Conservation (phyloP, 2,113 vertebrate genomes). For the Candoia aspera region DNA sequence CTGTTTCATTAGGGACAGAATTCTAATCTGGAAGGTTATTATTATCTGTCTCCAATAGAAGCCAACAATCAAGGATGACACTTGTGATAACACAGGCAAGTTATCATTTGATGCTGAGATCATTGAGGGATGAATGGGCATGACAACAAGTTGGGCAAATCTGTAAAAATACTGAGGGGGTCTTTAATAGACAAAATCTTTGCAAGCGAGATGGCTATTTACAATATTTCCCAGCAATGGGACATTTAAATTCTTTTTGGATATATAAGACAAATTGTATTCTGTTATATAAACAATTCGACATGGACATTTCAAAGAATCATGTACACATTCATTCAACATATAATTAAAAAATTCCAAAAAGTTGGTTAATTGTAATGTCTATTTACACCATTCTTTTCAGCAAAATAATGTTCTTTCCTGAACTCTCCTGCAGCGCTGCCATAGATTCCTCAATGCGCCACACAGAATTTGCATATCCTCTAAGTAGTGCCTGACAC, state of each 20-base stretch:
- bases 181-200: conserved; percentile 37
- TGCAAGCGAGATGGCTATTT: conserved; percentile 52
- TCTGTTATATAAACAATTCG: neutral
- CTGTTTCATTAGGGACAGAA: too few relatives aligned
- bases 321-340: conserved; percentile 19
- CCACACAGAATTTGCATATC: conserved; percentile 15
- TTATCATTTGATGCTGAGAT: neutral
- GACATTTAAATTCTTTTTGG: conserved; percentile 10
- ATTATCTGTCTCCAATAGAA: too few relatives aligned
- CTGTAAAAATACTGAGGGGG: conserved; percentile 31
- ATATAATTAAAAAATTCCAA: conserved; percentile 14
- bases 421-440: conserved; percentile 33
- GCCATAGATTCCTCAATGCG: conserved; percentile 5
- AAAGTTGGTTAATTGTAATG: conserved; percentile 51
- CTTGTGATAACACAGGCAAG: neutral
- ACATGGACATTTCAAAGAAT: neutral
- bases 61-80: too few relatives aligned
- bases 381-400: conserved; percentile 38
- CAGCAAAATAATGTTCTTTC: conserved; percentile 44
- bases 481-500: neutral
- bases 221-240: conserved; percentile 43
- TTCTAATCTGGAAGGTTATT: too few relatives aligned
- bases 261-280: conserved; percentile 21
- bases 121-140: neutral
- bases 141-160: neutral